Evolutionary conservation across 2,797 vertebrate genomes (phyloP).

Genomic region (Gallinago nigripennis): DNA sequence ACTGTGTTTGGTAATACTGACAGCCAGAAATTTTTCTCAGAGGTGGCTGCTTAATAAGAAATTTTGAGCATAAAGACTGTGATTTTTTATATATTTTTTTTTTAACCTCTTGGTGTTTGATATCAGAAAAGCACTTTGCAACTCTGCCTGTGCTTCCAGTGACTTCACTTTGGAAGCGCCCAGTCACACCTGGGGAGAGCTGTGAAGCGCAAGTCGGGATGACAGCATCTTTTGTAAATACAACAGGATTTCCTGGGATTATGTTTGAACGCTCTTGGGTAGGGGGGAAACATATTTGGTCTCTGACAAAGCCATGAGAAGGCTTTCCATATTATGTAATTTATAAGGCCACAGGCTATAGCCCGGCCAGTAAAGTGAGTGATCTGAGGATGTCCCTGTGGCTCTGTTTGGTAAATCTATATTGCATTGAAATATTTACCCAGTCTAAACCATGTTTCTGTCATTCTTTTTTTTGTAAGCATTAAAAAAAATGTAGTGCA

Average conservation of each 20-base stretch:
- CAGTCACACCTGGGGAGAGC: neutral
- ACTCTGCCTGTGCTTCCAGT: neutral
- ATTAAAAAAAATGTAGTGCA: neutral
- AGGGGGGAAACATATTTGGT: neutral
- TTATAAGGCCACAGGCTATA: neutral
- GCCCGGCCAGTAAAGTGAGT: neutral
- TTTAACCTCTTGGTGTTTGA: neutral
- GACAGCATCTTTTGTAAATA: conserved; percentile 43
- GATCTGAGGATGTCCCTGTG: neutral
- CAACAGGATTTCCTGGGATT: conserved; percentile 54
- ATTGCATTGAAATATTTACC: neutral
- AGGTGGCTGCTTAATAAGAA: neutral
- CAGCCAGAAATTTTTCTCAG: neutral
- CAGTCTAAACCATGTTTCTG: neutral
- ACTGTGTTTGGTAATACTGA: neutral
- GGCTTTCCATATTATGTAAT: neutral
- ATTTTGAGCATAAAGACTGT: neutral
- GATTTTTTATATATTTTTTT: neutral
- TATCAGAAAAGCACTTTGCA: neutral
- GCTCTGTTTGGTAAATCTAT: neutral
- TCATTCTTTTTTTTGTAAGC: neutral
- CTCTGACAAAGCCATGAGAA: neutral
- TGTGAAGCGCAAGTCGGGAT: neutral
- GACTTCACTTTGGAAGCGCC: neutral
- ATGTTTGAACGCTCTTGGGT: neutral